These are phyloP conservation scores for Eidolon dupreanum DNA, from an alignment of 2,797 vertebrate species.

Conservation along the genomic window DNA sequence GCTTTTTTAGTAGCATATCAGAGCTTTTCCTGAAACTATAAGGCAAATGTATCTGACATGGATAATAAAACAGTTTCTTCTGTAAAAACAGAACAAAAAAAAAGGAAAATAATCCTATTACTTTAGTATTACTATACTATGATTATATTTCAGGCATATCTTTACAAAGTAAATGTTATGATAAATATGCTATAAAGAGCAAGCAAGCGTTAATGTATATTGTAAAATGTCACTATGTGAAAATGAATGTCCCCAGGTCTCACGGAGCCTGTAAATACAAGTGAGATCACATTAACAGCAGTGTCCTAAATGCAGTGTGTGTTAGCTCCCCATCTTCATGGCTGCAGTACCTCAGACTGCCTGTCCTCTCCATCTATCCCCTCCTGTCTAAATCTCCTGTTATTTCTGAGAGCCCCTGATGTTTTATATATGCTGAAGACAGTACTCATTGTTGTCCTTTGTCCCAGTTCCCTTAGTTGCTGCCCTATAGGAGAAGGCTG, in stretches of 20 bases:
- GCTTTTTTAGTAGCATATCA: slow-evolving; percentile 3
- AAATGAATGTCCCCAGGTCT: background rate
- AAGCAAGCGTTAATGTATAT: background rate
- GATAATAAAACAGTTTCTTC: slow-evolving; percentile 3
- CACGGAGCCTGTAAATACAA: background rate
- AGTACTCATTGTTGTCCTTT: background rate
- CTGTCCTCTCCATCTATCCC: background rate
- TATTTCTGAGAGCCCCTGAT: background rate
- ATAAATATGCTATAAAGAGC: background rate
- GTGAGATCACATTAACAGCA: background rate
- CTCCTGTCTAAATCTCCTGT: background rate
- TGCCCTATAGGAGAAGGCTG: background rate
- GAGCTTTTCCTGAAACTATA: slow-evolving; percentile 38
- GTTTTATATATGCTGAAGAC: background rate
- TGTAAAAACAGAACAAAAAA: background rate
- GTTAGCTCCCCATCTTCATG: background rate
- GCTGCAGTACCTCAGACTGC: background rate
- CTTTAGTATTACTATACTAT: background rate
- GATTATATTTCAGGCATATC: background rate
- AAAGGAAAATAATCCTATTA: background rate
- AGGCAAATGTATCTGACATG: background rate
- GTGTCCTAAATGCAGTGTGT: background rate
- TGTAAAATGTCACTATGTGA: background rate
- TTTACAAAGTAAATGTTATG: background rate
- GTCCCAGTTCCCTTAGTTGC: background rate